Percentiles rank a stretch among this genome's conserved stretches.
Evolutionary conservation across 2,113 vertebrate species (phyloP).

Genomic region (Synodontis membranacea): DNA sequence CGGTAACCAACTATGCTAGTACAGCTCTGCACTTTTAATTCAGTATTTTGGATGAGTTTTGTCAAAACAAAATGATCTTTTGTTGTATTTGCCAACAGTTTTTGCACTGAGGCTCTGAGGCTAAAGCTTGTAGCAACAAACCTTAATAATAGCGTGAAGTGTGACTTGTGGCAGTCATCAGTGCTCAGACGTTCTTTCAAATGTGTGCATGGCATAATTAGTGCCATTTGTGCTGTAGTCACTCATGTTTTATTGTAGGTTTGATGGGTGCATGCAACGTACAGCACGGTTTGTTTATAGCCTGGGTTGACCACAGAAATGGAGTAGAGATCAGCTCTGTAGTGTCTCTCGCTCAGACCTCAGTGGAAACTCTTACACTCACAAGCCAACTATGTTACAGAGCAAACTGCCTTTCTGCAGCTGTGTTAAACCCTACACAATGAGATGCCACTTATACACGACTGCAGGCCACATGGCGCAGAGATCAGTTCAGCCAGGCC

Average conservation of each 20-base stretch:
- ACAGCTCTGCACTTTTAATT: background rate
- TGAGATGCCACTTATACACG: slow-evolving; percentile 33
- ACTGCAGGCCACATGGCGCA: slow-evolving; percentile 36
- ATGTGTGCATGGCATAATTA: background rate
- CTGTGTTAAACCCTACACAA: slow-evolving; percentile 29
- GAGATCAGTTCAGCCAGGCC: slow-evolving; percentile 24
- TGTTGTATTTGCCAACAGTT: background rate
- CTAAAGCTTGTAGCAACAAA: slow-evolving; percentile 1
- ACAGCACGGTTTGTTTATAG: slow-evolving; percentile 9
- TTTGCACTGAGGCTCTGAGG: background rate
- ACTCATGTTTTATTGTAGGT: background rate
- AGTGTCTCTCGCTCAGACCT: slow-evolving; percentile 17
- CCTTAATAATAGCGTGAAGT: background rate
- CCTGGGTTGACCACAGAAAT: slow-evolving; percentile 21
- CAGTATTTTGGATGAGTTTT: background rate
- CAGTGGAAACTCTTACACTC: slow-evolving; percentile 64
- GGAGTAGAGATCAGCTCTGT: slow-evolving; percentile 26
- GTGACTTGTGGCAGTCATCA: background rate
- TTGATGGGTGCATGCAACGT: background rate
- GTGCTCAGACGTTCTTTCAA: background rate
- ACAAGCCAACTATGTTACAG: slow-evolving; percentile 58
- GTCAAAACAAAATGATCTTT: background rate
- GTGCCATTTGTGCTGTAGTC: background rate
- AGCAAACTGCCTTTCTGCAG: slow-evolving; percentile 55
- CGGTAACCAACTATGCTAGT: background rate